Conservation (phyloP, 2,888 invertebrate genomes). For the Busseola fusca region DNA sequence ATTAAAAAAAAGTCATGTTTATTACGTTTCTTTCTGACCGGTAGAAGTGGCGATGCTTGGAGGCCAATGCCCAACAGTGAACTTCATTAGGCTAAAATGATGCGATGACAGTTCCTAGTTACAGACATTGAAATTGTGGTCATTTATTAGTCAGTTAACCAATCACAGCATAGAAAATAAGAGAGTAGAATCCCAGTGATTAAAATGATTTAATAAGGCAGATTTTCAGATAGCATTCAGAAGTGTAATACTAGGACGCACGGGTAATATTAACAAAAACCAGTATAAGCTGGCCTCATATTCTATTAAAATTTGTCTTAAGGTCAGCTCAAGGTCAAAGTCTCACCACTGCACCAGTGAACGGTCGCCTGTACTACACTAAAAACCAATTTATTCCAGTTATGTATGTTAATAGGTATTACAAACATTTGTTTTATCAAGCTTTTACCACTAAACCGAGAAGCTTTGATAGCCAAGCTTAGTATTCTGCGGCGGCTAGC, state of each 20-base stretch:
- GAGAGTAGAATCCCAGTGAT: not conserved
- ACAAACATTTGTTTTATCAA: slow-evolving; percentile 17
- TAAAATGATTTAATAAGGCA: too few species aligned
- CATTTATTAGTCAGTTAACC: not conserved
- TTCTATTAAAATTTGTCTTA: not conserved
- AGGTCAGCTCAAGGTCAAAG: not conserved
- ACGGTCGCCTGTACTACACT: not conserved
- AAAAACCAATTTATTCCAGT: slow-evolving; percentile 6
- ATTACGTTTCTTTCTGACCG: too few species aligned
- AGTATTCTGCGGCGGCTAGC: slow-evolving; percentile 31
- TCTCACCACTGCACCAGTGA: not conserved
- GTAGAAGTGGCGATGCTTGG: too few species aligned
- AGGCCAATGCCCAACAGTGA: too few species aligned
- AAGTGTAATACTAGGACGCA: not conserved
- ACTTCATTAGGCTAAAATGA: too few species aligned
- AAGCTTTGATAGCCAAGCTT: slow-evolving; percentile 48
- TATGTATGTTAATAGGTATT: slow-evolving; percentile 1
- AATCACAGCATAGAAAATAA: not conserved
- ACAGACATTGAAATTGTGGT: too few species aligned
- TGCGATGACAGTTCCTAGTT: not conserved
- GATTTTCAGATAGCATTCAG: not conserved
- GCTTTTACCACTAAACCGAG: slow-evolving; percentile 22
- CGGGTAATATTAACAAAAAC: not conserved
- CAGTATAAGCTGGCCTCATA: not conserved
- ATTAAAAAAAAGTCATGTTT: too few species aligned